A percentile compares a stretch with the other conserved stretches of the same genome.
phyloP scores from a whole-genome alignment of 2,113 vertebrate genomes.

The Myrmophylax atrothorax region DNA sequence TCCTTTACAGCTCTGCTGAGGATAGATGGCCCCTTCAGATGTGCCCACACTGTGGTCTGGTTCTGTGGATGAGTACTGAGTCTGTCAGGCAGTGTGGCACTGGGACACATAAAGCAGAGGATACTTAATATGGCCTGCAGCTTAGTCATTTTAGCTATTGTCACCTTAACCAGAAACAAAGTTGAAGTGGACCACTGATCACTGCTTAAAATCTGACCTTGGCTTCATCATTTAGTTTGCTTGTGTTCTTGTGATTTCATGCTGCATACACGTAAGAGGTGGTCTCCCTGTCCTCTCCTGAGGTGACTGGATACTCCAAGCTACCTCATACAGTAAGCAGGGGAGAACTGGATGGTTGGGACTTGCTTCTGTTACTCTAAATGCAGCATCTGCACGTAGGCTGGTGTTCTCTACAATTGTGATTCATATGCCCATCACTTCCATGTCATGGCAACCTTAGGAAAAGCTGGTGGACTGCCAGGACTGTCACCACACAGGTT shows the following conservation, averaged over 20 bases:
- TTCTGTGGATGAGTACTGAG: not conserved
- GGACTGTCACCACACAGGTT: not conserved
- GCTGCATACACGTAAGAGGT: not conserved
- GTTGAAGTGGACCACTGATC: not conserved
- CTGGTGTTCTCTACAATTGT: not conserved
- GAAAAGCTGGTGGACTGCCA: not conserved
- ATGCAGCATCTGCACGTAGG: not conserved
- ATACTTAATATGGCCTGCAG: not conserved
- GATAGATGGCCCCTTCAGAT: not conserved
- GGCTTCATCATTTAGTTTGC: not conserved
- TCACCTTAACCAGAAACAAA: not conserved
- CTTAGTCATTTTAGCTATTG: not conserved
- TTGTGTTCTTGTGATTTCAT: not conserved
- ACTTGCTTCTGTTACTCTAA: not conserved
- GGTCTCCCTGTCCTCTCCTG: not conserved
- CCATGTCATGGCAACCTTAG: not conserved
- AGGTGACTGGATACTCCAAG: not conserved
- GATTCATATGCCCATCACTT: conserved; percentile 11
- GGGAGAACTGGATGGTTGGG: not conserved
- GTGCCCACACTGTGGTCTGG: not conserved
- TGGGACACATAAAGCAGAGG: not conserved
- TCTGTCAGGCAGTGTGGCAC: not conserved
- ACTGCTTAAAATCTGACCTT: not conserved
- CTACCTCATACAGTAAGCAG: not conserved
- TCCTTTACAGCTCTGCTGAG: not conserved